Evolutionary conservation across 1,140 invertebrate genomes (phyloP), one percentile per base, ranked within the genome.

Genomic region (Pantala flavescens): DNA sequence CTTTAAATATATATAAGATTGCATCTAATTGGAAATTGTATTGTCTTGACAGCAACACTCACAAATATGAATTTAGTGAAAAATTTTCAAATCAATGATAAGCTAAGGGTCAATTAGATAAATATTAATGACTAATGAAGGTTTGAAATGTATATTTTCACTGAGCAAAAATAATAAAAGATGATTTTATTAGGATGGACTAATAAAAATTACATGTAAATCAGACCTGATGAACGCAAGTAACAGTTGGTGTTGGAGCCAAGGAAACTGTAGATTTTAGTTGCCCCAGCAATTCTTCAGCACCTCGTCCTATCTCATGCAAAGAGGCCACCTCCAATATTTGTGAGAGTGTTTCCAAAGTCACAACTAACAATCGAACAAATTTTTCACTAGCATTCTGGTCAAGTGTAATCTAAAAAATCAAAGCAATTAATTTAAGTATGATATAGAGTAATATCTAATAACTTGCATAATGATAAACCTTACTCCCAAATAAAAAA

Each of bases 281-380:
- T 81, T 94, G 94, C 75, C 82, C 84, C 0, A 97, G 84, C 36
- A 96, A 82, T 80, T 97, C 94, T 82, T 97, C 93, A 0, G 91
- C 89, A 75, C 92, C 86, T 74, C 86, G 84, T 0, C 89, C 89
- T 71, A 91, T 87, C 80, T 95, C 93, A 36, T 83, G 83, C n/a
- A 93, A 85, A 0, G 87, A 89, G 0, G 88, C 85, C 23, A 94
- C 84, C 84, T 94, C 91, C 28, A 95, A 81, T n/a, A 95, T 84
- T 79, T 93, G 88, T 0, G 90, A 88, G 5, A 96, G 79, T 43
- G 88, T 86, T 71, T 88, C 84, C 10, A 96, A 81, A 19, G 85
- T 83, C 14, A 88, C 87, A 75, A 87, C 85, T 23, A 96, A 81
- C 43, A 95, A 83, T 36, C 85, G 85, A 70, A 91, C 82, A 80